These are phyloP conservation scores for Enteromius viviparus DNA, from an alignment of 2,797 vertebrate species.

Conservation along the genomic window DNA sequence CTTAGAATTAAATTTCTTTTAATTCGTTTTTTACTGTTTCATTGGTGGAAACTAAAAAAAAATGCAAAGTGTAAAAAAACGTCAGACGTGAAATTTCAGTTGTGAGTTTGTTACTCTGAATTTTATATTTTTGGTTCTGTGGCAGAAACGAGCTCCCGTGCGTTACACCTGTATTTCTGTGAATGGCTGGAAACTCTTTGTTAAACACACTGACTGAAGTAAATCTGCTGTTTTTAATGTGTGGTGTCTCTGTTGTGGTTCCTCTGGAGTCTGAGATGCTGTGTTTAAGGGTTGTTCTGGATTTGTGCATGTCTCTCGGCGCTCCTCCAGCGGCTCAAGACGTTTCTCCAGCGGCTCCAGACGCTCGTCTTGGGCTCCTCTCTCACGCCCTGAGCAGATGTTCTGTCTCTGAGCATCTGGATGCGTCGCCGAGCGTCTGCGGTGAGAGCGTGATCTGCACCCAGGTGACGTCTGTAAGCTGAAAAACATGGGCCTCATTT, in stretches of 20 bases:
- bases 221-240: conserved; percentile 16
- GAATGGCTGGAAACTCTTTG: neutral
- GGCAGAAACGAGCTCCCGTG: neutral
- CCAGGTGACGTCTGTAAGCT: neutral
- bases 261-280: too few relatives aligned
- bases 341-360: too few relatives aligned
- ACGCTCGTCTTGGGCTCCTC: neutral
- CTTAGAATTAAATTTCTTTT: too few relatives aligned
- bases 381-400: neutral
- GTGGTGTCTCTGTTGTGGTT: neutral
- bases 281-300: neutral
- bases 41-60: too few relatives aligned
- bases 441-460: neutral
- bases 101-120: too few relatives aligned
- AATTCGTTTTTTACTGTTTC: too few relatives aligned
- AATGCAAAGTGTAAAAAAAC: too few relatives aligned
- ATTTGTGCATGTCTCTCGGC: neutral
- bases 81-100: too few relatives aligned
- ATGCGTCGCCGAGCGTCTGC: neutral
- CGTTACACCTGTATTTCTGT: neutral
- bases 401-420: neutral
- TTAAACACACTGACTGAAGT: conserved; percentile 31
- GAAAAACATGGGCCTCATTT: neutral
- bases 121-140: neutral
- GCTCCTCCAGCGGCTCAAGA: too few relatives aligned